phyloP scores from a whole-genome alignment of 2,888 invertebrate species.

The Nowickia ferox region DNA sequence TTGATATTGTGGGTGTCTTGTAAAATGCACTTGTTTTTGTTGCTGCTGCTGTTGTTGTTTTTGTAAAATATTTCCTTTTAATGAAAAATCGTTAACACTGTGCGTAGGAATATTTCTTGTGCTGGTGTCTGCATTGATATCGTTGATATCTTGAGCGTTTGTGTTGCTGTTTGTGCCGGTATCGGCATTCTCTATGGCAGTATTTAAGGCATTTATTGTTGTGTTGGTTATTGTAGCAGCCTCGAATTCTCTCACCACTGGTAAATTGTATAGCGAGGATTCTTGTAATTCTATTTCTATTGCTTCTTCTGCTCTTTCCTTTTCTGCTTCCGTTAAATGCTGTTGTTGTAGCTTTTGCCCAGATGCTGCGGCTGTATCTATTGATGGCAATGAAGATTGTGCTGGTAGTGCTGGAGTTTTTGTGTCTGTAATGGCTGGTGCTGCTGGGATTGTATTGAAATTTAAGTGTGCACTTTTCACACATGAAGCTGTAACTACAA shows the following conservation, averaged over 20 bases:
- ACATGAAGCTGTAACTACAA: conserved; percentile 79
- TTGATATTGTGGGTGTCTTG: conserved; percentile 68
- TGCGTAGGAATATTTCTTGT: conserved; percentile 54
- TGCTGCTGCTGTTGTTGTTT: conserved; percentile 61
- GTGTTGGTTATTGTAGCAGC: conserved; percentile 12
- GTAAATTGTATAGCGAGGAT: conserved; percentile 54
- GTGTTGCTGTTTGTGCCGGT: conserved; percentile 19
- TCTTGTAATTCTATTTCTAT: conserved; percentile 61
- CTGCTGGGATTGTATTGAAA: conserved; percentile 70
- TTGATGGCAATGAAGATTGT: conserved; percentile 69
- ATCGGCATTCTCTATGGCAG: conserved; percentile 58
- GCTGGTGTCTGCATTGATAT: conserved; percentile 43
- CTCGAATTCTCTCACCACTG: conserved; percentile 50
- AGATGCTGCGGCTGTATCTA: conserved; percentile 64
- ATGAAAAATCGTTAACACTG: conserved; percentile 53
- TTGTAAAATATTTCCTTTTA: conserved; percentile 60
- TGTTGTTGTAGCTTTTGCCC: conserved; percentile 52
- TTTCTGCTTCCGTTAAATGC: conserved; percentile 36
- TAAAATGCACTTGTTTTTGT: conserved; percentile 70
- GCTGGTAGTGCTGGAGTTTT: conserved; percentile 48
- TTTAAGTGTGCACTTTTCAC: conserved; percentile 79
- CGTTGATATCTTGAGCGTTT: conserved; percentile 40
- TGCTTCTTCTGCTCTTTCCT: conserved; percentile 50
- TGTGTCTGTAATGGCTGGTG: conserved; percentile 61
- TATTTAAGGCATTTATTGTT: conserved; percentile 68